Evolutionary conservation across 2,797 vertebrate genomes (phyloP).

Genomic region (Lithobates sylvaticus): DNA sequence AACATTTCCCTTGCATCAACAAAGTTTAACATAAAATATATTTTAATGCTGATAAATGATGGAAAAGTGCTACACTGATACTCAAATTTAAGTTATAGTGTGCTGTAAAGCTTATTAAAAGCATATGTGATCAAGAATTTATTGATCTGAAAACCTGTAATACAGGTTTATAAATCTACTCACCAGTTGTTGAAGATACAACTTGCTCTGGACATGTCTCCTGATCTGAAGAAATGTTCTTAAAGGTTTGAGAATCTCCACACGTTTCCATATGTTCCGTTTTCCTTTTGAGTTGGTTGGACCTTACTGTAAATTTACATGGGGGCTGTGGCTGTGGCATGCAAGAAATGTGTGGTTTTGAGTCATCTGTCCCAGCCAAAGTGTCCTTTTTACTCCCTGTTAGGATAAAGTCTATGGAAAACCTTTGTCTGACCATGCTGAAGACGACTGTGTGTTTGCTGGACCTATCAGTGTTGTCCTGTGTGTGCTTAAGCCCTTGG

Average conservation of each 20-base stretch:
- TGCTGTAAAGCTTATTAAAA: too few species aligned
- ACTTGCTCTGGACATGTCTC: not conserved
- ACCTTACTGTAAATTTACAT: conserved; percentile 65
- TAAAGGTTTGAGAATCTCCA: not conserved
- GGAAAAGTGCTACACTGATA: too few species aligned
- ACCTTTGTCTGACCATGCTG: conserved; percentile 42
- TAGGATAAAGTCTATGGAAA: not conserved
- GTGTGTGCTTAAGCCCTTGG: conserved; percentile 52
- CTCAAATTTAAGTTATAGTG: too few species aligned
- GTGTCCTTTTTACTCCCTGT: conserved; percentile 15
- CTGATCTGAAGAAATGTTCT: not conserved
- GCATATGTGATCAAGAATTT: too few species aligned
- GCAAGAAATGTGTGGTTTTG: conserved; percentile 79
- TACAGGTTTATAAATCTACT: not conserved
- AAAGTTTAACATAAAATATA: too few species aligned
- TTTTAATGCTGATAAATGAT: too few species aligned
- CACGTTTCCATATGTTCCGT: not conserved
- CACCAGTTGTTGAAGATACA: conserved; percentile 5
- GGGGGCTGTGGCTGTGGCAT: conserved; percentile 78
- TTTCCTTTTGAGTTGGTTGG: conserved; percentile 65
- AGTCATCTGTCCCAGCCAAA: not conserved
- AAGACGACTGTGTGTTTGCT: not conserved
- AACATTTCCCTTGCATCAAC: too few species aligned
- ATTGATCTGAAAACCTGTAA: not conserved
- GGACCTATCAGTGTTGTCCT: not conserved